phyloP scores from a whole-genome alignment of 2,797 vertebrate genomes.

The Sternarchorhynchus goeldii region DNA sequence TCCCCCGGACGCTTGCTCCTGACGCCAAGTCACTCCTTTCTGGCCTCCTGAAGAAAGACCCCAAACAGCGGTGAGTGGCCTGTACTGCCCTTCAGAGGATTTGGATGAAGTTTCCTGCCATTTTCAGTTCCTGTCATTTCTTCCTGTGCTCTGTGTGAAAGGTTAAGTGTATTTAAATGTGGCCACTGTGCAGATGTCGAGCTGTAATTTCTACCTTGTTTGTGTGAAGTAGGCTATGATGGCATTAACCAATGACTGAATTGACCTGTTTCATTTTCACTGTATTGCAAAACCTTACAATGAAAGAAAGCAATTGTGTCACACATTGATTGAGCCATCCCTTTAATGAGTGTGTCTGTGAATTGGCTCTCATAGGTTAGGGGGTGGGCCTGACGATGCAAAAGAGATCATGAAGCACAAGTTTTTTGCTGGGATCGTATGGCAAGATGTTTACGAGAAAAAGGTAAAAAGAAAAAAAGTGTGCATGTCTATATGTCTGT shows the following conservation, averaged over 20 bases:
- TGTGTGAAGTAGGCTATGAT: not conserved
- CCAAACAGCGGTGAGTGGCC: slow-evolving; percentile 85
- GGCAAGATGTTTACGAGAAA: slow-evolving; percentile 97
- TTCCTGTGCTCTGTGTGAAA: not conserved
- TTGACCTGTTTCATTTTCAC: not conserved
- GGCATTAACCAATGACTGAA: not conserved
- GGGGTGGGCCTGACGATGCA: slow-evolving; percentile 91
- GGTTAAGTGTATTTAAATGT: not conserved
- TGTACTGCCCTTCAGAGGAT: not conserved
- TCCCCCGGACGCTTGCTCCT: slow-evolving; percentile 89
- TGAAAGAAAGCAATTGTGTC: not conserved
- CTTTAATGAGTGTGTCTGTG: slow-evolving; percentile 4
- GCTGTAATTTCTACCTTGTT: not conserved
- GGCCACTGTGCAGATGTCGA: not conserved
- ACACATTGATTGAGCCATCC: not conserved
- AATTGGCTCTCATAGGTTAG: slow-evolving; percentile 79
- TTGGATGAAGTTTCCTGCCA: not conserved
- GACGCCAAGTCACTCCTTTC: slow-evolving; percentile 92
- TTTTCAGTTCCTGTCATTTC: not conserved
- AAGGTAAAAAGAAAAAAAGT: slow-evolving; percentile 75
- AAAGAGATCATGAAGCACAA: slow-evolving; percentile 99
- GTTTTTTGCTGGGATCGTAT: slow-evolving; percentile 92
- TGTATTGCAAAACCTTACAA: not conserved
- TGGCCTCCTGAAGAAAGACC: slow-evolving; percentile 94
- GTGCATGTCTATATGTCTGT: no score